phyloP scores from a whole-genome alignment of 2,888 invertebrate genomes.

The Papilio elwesi region DNA sequence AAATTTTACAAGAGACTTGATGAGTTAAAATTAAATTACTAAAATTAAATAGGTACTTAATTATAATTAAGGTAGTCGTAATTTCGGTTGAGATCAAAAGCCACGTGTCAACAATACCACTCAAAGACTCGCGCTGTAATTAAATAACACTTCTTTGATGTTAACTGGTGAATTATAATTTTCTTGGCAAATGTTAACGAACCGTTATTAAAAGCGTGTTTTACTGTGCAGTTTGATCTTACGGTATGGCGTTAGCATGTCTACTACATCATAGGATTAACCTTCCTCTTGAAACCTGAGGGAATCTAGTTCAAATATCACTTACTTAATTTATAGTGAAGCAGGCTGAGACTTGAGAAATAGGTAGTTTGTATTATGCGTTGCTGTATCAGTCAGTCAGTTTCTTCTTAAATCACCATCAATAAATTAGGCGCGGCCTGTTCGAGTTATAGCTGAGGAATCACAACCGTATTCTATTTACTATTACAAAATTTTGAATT shows the following conservation, averaged over 20 bases:
- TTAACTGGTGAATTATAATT: slow-evolving; percentile 43
- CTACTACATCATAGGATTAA: neutral
- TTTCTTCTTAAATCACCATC: too few relatives aligned
- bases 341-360: too few relatives aligned
- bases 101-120: slow-evolving; percentile 47
- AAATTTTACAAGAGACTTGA: neutral
- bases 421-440: too few relatives aligned
- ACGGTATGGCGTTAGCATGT: neutral
- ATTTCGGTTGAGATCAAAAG: slow-evolving; percentile 39
- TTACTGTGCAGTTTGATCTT: neutral
- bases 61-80: slow-evolving; percentile 39
- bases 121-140: slow-evolving; percentile 39
- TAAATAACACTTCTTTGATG: slow-evolving; percentile 48
- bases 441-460: too few relatives aligned
- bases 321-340: too few relatives aligned
- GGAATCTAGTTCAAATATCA: too few relatives aligned
- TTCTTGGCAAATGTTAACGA: slow-evolving; percentile 26
- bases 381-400: too few relatives aligned
- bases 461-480: too few relatives aligned
- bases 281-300: neutral
- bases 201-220: slow-evolving; percentile 11
- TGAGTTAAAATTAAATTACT: slow-evolving; percentile 12
- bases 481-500: too few relatives aligned
- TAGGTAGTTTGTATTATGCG: too few relatives aligned
- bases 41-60: slow-evolving; percentile 33